These are phyloP conservation scores for Synanthedon andrenaeformis DNA, from an alignment of 2,888 invertebrate species.

Conservation along the genomic window DNA sequence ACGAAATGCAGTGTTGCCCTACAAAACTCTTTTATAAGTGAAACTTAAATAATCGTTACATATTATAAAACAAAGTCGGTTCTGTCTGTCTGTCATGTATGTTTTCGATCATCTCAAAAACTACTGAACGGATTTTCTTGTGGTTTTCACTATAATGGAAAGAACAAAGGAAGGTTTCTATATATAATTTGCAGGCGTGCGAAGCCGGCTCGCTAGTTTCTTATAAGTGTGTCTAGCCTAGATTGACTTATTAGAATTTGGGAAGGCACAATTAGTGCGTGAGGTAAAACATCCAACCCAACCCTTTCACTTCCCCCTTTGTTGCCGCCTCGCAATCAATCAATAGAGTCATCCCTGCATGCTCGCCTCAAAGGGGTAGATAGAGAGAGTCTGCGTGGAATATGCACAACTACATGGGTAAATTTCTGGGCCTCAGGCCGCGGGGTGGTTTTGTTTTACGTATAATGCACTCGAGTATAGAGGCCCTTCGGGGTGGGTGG, in stretches of 20 bases:
- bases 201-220: too few species aligned
- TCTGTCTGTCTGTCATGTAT: too few species aligned
- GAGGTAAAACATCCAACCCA: conserved; percentile 1
- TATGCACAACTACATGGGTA: conserved; percentile 56
- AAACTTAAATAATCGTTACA: too few species aligned
- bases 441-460: conserved; percentile 42
- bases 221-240: too few species aligned
- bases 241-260: background rate
- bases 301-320: background rate
- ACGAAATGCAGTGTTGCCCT: too few species aligned
- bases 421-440: conserved; percentile 29
- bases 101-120: too few species aligned
- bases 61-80: too few species aligned
- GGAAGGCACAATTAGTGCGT: background rate
- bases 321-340: conserved; percentile 21
- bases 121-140: too few species aligned
- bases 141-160: too few species aligned
- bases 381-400: conserved; percentile 37
- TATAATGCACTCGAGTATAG: conserved; percentile 63
- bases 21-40: too few species aligned
- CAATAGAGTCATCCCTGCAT: conserved; percentile 22
- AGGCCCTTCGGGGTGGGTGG: conserved; percentile 19
- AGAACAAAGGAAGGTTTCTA: too few species aligned
- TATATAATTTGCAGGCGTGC: too few species aligned
- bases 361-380: conserved; percentile 24